Evolutionary conservation across 2,113 vertebrate species (phyloP).

Genomic region (Chunga burmeisteri): DNA sequence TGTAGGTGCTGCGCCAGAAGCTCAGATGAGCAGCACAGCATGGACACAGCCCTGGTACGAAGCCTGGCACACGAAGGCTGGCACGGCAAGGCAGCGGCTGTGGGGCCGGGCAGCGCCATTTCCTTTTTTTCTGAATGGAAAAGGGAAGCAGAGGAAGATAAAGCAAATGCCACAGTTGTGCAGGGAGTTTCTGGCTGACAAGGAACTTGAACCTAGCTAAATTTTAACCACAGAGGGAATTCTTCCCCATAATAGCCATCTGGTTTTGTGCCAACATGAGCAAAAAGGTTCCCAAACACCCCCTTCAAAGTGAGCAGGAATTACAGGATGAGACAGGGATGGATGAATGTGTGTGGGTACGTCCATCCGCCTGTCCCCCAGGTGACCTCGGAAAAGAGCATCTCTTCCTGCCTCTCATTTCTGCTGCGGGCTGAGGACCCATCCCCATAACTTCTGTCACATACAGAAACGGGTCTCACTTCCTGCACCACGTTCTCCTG

Average conservation of each 20-base stretch:
- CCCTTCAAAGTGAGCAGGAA: background rate
- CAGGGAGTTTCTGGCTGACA: background rate
- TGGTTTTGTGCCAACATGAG: background rate
- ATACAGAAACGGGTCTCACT: background rate
- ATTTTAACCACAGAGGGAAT: background rate
- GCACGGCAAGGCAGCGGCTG: background rate
- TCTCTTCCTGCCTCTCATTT: slow-evolving; percentile 15
- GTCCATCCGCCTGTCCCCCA: background rate
- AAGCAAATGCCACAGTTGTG: background rate
- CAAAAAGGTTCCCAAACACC: background rate
- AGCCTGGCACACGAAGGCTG: background rate
- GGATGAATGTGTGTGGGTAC: background rate
- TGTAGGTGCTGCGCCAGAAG: background rate
- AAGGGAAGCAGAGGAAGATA: slow-evolving; percentile 18
- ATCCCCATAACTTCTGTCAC: background rate
- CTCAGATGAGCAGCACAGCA: background rate
- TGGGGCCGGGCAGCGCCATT: background rate
- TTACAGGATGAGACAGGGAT: background rate
- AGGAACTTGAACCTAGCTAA: background rate
- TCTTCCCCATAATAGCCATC: background rate
- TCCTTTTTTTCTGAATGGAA: background rate
- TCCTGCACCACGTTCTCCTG: background rate
- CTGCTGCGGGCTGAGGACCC: background rate
- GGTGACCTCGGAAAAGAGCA: slow-evolving; percentile 11
- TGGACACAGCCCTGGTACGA: rapidly evolving